These are phyloP conservation scores for Stichopus horrens DNA, from an alignment of 53 echinoderm and acorn worm genomes.

Conservation along the genomic window DNA sequence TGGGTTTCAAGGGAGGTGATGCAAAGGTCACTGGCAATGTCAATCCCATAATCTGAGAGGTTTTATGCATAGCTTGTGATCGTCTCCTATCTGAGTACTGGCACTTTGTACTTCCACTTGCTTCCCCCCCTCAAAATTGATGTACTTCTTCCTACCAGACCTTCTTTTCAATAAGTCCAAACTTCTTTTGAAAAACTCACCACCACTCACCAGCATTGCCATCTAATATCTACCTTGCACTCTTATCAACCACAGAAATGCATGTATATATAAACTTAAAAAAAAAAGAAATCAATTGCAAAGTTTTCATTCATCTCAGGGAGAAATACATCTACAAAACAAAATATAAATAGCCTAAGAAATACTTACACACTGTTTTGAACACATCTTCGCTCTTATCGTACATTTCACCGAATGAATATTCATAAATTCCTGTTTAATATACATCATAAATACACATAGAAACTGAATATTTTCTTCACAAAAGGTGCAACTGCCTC, in stretches of 20 bases:
- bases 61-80: no score
- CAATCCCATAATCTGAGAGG: no score
- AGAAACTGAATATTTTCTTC: conserved; percentile 1
- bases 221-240: no score
- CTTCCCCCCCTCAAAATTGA: no score
- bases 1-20: no score
- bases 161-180: no score
- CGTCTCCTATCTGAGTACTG: no score
- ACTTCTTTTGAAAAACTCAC: no score
- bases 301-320: not conserved
- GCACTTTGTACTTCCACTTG: no score
- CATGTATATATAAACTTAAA: not conserved
- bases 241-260: not conserved
- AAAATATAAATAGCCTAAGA: conserved; percentile 21
- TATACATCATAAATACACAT: conserved; percentile 17
- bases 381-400: conserved; percentile 9
- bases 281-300: not conserved
- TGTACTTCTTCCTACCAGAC: no score
- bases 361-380: conserved; percentile 4
- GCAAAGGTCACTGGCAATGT: no score
- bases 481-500: not conserved
- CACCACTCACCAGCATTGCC: no score
- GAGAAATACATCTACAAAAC: not conserved
- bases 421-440: conserved; percentile 14
- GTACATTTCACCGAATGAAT: conserved; percentile 30